Percentiles rank a stretch among this genome's conserved stretches.
These are phyloP conservation scores for Cephus spinipes DNA, from an alignment of 2,888 invertebrate genomes.

Conservation along the genomic window DNA sequence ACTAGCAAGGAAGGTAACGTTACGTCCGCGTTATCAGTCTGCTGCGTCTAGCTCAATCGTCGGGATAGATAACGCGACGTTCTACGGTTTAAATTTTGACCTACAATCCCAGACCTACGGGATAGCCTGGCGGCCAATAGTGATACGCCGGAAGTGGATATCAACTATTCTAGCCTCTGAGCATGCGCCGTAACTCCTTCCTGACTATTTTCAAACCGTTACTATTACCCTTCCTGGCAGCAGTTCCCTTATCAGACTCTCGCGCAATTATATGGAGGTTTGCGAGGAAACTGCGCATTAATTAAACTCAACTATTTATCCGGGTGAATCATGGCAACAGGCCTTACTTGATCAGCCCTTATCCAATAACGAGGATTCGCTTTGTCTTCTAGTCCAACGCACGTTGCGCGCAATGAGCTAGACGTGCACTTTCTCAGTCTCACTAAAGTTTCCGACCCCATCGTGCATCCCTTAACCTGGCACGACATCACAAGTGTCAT, in stretches of 20 bases:
- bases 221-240: background rate
- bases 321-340: background rate
- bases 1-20: constrained; percentile 34
- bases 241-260: background rate
- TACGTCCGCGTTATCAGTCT: constrained; percentile 34
- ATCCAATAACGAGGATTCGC: background rate
- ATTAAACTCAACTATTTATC: background rate
- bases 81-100: background rate
- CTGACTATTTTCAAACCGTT: background rate
- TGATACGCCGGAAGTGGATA: background rate
- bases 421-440: background rate
- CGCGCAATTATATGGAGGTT: background rate
- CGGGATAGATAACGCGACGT: constrained; percentile 36
- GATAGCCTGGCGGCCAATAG: background rate
- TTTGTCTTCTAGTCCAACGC: background rate
- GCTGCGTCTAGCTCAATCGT: constrained; percentile 42
- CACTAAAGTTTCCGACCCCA: background rate
- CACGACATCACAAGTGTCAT: background rate
- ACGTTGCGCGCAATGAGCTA: background rate
- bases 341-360: background rate
- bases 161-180: constrained; percentile 11
- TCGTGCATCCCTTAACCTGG: background rate
- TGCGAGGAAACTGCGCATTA: background rate
- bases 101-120: background rate
- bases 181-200: constrained; percentile 10